phyloP scores from a whole-genome alignment of 2,888 invertebrate genomes.

The Anthophora plumipes region DNA sequence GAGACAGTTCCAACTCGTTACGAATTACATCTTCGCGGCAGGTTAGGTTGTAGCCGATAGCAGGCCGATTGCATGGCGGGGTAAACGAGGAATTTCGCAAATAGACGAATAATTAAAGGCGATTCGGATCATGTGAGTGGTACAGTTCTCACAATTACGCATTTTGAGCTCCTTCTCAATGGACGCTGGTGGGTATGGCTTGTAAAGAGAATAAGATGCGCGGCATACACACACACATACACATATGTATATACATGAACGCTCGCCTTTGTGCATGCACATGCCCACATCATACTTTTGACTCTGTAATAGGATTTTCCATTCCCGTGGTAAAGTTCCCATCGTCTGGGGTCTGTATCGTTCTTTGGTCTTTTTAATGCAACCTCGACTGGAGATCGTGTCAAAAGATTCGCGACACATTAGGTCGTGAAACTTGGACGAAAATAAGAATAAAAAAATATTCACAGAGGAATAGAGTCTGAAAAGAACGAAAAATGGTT shows the following conservation, averaged over 20 bases:
- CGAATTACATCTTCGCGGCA: too few relatives aligned
- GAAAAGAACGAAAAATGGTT: too few relatives aligned
- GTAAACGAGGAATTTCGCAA: constrained; percentile 71
- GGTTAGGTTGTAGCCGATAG: too few relatives aligned
- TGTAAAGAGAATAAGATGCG: constrained; percentile 39
- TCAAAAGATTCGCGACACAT: constrained; percentile 74
- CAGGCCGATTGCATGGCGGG: constrained; percentile 34
- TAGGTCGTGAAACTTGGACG: constrained; percentile 2
- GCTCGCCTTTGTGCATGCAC: constrained; percentile 27
- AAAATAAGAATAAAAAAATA: constrained; percentile 21
- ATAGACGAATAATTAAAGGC: constrained; percentile 77
- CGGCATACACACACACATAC: background rate
- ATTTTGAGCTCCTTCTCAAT: constrained; percentile 74
- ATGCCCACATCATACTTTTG: constrained; percentile 59
- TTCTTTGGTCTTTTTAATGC: constrained; percentile 71
- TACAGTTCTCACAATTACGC: constrained; percentile 79
- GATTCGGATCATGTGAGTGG: constrained; percentile 79
- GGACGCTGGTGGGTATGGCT: constrained; percentile 68
- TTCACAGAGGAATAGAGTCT: background rate
- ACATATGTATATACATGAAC: background rate
- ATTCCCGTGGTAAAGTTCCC: constrained; percentile 83
- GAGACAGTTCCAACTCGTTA: too few relatives aligned
- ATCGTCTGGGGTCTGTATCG: constrained; percentile 69
- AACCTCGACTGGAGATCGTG: constrained; percentile 73
- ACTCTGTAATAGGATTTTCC: constrained; percentile 74